A percentile compares a stretch with the other conserved stretches of the same genome.
These are phyloP conservation scores for Spea bombifrons DNA, from an alignment of 2,113 vertebrate species.

Conservation along the genomic window DNA sequence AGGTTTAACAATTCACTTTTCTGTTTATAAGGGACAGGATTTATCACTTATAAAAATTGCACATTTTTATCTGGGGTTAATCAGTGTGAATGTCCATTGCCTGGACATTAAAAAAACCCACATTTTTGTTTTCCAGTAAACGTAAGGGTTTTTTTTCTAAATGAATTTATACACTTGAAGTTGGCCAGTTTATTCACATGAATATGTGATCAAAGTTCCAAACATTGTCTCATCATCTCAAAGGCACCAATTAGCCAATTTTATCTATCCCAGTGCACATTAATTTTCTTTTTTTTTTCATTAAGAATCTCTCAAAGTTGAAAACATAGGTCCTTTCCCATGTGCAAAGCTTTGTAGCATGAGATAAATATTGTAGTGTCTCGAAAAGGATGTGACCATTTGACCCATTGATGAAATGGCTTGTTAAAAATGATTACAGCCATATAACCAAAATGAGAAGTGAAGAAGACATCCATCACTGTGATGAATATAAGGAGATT, in stretches of 20 bases:
- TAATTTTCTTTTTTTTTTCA: constrained; percentile 22
- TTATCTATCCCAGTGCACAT: constrained; percentile 10
- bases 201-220: constrained; percentile 39
- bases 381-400: background rate
- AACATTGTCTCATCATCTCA: constrained; percentile 39
- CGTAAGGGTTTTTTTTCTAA: background rate
- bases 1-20: no score
- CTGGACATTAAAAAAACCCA: background rate
- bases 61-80: background rate
- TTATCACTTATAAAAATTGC: background rate
- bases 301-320: constrained; percentile 9
- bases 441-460: background rate
- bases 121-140: background rate
- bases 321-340: constrained; percentile 14
- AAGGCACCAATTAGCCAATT: constrained; percentile 13
- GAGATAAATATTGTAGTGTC: background rate
- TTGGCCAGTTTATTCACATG: constrained; percentile 43
- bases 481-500: background rate
- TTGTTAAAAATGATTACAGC: background rate
- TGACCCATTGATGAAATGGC: background rate
- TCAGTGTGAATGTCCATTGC: background rate
- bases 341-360: constrained; percentile 6
- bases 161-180: constrained; percentile 37
- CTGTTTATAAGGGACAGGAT: background rate
- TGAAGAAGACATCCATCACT: background rate